Evolutionary conservation across 1,140 invertebrate genomes (phyloP).

Genomic region (Apocrypta bakeri): DNA sequence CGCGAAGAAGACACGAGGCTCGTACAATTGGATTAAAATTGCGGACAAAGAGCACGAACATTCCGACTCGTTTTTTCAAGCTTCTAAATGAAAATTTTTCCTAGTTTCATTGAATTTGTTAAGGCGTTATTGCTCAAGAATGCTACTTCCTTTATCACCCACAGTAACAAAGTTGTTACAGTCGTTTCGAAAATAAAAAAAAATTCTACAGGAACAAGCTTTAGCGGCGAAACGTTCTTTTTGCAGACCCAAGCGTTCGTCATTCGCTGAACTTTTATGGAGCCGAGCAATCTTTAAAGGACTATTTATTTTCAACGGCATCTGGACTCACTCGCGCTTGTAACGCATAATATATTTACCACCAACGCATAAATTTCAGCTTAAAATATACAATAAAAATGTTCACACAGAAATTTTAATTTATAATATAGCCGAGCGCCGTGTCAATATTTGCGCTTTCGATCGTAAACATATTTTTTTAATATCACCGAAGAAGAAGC

Average conservation of each 20-base stretch:
- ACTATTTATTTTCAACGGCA: not conserved
- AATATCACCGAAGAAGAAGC: not conserved
- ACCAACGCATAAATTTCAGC: not conserved
- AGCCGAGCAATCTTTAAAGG: not conserved
- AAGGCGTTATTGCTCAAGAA: not conserved
- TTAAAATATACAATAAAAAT: slow-evolving; percentile 1
- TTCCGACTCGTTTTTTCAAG: not conserved
- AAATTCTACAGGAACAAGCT: not conserved
- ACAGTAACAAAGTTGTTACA: not conserved
- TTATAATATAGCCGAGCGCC: not conserved
- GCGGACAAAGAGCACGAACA: not conserved
- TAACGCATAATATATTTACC: not conserved
- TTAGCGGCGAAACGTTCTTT: not conserved
- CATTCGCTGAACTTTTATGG: not conserved
- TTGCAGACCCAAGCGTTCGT: not conserved
- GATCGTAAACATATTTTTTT: not conserved
- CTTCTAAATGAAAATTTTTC: not conserved
- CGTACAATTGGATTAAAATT: not conserved
- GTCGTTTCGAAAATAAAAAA: not conserved
- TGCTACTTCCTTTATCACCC: not conserved
- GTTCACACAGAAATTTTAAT: not conserved
- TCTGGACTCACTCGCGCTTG: not conserved
- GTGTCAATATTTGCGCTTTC: not conserved
- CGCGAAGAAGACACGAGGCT: not conserved
- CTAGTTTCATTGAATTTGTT: not conserved